These are phyloP conservation scores for Cetonia aurata DNA, from an alignment of 2,888 invertebrate genomes.

Conservation along the genomic window DNA sequence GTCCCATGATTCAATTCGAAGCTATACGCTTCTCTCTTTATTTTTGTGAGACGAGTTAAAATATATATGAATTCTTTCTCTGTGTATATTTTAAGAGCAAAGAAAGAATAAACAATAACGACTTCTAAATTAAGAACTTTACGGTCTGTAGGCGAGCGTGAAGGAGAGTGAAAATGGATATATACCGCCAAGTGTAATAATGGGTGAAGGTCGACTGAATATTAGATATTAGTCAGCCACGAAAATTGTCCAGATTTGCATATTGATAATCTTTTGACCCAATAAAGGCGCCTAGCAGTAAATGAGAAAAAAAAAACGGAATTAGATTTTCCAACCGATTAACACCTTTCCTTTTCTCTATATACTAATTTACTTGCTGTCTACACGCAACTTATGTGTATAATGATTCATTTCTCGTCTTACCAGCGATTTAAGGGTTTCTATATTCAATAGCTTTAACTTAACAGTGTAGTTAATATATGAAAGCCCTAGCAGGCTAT, in stretches of 20 bases:
- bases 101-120: conserved; percentile 21
- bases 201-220: conserved; percentile 35
- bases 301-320: not conserved
- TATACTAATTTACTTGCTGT: conserved; percentile 12
- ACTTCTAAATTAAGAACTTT: conserved; percentile 36
- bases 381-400: conserved; percentile 11
- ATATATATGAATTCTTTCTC: conserved; percentile 4
- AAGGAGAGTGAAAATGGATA: conserved; percentile 41
- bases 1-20: no score
- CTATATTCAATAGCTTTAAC: no score
- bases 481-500: no score
- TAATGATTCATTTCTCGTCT: no score
- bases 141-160: conserved; percentile 38
- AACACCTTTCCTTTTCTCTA: conserved; percentile 27
- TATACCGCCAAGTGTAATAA: conserved; percentile 37
- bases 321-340: conserved; percentile 15
- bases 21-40: not conserved
- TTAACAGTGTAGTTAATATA: no score
- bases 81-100: conserved; percentile 21
- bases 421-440: no score
- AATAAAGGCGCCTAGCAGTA: conserved; percentile 7
- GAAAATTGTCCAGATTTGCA: conserved; percentile 31
- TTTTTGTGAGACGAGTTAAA: not conserved
- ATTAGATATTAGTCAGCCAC: conserved; percentile 24
- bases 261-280: conserved; percentile 30